Evolutionary conservation across 2,888 invertebrate genomes (phyloP).

Genomic region (Tenthredo notha): DNA sequence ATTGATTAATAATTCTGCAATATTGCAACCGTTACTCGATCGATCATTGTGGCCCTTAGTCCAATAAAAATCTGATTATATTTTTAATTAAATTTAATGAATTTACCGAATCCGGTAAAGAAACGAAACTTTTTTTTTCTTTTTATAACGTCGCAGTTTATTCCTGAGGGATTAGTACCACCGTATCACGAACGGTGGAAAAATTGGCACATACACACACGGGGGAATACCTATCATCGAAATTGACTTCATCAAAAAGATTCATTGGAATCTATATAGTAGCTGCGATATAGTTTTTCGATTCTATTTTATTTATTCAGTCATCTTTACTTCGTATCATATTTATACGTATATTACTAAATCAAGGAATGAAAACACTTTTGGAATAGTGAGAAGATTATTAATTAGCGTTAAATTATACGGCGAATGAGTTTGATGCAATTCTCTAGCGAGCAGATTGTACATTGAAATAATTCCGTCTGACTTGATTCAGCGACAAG

Average conservation of each 20-base stretch:
- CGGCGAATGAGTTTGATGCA: not conserved
- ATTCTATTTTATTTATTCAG: not conserved
- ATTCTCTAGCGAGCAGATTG: not conserved
- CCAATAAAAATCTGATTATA: not conserved
- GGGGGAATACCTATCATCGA: not conserved
- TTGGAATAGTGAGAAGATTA: not conserved
- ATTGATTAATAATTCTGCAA: not conserved
- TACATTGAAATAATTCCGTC: not conserved
- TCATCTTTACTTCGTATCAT: not conserved
- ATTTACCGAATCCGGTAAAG: not conserved
- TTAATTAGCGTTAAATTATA: slow-evolving; percentile 10
- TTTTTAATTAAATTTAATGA: not conserved
- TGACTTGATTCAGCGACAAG: not conserved
- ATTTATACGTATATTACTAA: too few species aligned
- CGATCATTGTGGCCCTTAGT: too few species aligned
- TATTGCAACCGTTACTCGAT: slow-evolving; percentile 2
- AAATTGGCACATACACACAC: not conserved
- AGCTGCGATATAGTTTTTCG: not conserved
- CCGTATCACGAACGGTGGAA: not conserved
- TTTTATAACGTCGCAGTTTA: not conserved
- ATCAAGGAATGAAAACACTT: not conserved
- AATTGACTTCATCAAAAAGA: not conserved
- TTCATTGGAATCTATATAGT: not conserved
- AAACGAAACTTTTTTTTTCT: not conserved
- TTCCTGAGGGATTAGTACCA: not conserved